These are phyloP conservation scores for Strongylocentrotus purpuratus DNA, from an alignment of 35 echinoderm and acorn worm species.

Conservation along the genomic window DNA sequence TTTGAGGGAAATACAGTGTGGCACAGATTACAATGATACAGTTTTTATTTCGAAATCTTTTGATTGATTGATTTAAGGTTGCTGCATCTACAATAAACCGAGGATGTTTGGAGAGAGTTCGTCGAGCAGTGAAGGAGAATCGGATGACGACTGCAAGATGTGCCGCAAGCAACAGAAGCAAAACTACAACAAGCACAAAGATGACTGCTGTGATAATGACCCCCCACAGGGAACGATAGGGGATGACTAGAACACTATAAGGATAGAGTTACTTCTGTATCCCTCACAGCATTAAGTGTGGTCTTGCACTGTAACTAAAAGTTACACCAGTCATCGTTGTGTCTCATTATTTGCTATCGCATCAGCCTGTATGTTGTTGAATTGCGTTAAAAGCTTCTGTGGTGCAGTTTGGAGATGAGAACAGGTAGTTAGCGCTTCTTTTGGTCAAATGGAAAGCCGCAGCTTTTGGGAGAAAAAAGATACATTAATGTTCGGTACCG, in stretches of 20 bases:
- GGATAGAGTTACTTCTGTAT: background rate
- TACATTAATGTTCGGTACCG: background rate
- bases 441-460: background rate
- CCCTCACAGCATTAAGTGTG: background rate
- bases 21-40: background rate
- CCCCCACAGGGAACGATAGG: background rate
- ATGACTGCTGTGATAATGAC: background rate
- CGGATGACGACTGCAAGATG: slow-evolving; percentile 94
- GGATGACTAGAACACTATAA: background rate
- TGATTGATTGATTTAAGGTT: slow-evolving; percentile 64
- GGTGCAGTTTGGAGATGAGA: background rate
- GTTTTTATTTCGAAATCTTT: background rate
- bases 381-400: background rate
- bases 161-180: slow-evolving; percentile 88
- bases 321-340: background rate
- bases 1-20: too few relatives aligned
- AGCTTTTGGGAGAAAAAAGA: background rate
- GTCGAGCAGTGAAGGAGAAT: slow-evolving; percentile 77
- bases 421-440: background rate
- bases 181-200: slow-evolving; percentile 69
- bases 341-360: background rate
- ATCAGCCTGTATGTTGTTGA: background rate
- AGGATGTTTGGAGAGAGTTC: slow-evolving; percentile 96
- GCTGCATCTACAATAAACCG: slow-evolving; percentile 97
- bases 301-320: background rate